Evolutionary conservation across 2,113 vertebrate genomes (phyloP), one percentile per base, ranked within the genome.

Genomic region (Psilopsiagon aurifrons): DNA sequence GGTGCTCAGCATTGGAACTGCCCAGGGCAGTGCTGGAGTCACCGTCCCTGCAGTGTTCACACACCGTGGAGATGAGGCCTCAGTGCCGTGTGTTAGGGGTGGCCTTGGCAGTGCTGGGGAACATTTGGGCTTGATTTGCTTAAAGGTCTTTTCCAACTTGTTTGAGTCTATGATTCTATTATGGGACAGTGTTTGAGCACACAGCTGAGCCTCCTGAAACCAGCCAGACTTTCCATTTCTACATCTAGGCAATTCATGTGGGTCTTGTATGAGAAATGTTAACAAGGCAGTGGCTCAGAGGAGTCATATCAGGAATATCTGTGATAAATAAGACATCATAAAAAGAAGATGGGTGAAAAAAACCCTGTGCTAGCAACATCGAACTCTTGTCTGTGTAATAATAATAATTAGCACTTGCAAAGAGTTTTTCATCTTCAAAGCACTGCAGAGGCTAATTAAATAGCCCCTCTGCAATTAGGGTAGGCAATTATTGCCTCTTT

Each of bases 391-490:
- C 94, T 94, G 81, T 80, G 74, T 93, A 93, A 94, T 93, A 94
- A 94, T 85, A 96, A 95, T 97, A 97, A 97, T 97, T 97, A 97
- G 95, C 96, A 95, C 97, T 97, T 95, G 74, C 57, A 68, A 63
- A 35, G 92, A 86, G 70, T 88, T 95, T 95, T 97, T 97, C 84
- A 97, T 97, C 97, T 97, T 97, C 96, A 97, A 97, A 97, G 96
- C 80, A 73, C 82, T 70, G 59, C 68, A 69, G 85, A 95, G 79
- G 89, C 96, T 96, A 96, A 97, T 97, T 97, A 97, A 92, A 87
- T 91, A 93, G 43, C 92, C 90, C 86, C 75, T 92, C 37, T 84
- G 88, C 95, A 93, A 94, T 57, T 67, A 35, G 0, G 6, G 79
- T 87, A 91, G 94, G 92, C 83, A 97, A 81, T 94, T 91, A 96